phyloP scores from a whole-genome alignment of 2,888 invertebrate genomes.

The Chromoteleia sp. region DNA sequence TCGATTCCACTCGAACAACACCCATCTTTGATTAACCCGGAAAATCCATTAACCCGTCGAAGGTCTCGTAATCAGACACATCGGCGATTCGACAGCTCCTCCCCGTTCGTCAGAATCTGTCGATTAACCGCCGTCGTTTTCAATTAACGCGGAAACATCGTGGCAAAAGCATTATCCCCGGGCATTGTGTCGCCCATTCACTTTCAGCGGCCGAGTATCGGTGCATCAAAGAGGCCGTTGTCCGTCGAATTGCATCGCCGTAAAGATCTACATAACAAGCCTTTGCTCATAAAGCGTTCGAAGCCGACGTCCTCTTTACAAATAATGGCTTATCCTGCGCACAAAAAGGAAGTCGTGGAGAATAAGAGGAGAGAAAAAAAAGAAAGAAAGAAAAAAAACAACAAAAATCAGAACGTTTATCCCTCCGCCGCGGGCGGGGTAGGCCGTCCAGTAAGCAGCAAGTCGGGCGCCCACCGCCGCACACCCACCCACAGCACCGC shows the following conservation, averaged over 20 bases:
- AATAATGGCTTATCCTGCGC: constrained; percentile 41
- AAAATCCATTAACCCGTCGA: neutral
- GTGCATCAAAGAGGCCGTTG: constrained; percentile 56
- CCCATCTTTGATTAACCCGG: constrained; percentile 1
- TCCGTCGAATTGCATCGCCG: constrained; percentile 54
- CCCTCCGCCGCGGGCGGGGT: too few species aligned
- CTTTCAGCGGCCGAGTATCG: constrained; percentile 8
- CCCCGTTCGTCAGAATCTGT: constrained; percentile 21
- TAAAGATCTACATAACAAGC: constrained; percentile 64
- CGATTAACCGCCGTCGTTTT: constrained; percentile 48
- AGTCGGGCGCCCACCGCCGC: too few species aligned
- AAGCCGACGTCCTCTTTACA: constrained; percentile 42
- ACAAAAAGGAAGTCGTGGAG: constrained; percentile 39
- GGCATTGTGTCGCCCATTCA: constrained; percentile 51
- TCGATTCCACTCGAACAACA: too few species aligned
- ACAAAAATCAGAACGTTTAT: too few species aligned
- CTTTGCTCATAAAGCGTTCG: constrained; percentile 55
- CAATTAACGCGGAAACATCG: constrained; percentile 63
- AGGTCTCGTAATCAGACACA: constrained; percentile 5
- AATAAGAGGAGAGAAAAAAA: neutral
- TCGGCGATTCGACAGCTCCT: constrained; percentile 1
- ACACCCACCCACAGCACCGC: too few species aligned
- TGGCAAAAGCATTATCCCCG: constrained; percentile 64
- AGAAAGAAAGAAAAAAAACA: constrained; percentile 11
- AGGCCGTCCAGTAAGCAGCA: too few species aligned